Conservation (phyloP, 2,113 vertebrate species). For the Myocastor coypus region DNA sequence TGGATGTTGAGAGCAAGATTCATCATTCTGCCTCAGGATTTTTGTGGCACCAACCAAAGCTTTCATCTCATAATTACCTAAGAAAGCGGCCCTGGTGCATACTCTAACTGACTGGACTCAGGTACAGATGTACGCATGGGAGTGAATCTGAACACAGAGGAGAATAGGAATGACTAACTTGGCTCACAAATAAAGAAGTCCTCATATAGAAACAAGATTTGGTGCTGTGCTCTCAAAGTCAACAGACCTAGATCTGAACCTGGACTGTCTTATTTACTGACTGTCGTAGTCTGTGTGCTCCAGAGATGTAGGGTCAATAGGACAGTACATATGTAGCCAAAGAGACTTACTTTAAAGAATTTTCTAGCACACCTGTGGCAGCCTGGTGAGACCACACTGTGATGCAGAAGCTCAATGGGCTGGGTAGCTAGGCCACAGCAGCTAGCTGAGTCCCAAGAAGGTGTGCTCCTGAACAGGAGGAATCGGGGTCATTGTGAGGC, state of each 20-base stretch:
- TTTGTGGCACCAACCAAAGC: constrained; percentile 24
- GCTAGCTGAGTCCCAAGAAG: neutral
- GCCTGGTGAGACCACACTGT: neutral
- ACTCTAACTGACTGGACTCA: neutral
- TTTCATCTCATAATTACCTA: neutral
- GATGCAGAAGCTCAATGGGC: neutral
- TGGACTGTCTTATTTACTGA: neutral
- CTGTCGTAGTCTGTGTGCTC: neutral
- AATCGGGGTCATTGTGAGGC: neutral
- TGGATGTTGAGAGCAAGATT: constrained; percentile 26
- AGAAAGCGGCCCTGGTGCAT: neutral
- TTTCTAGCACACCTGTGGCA: neutral
- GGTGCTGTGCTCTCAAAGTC: neutral
- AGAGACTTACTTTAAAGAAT: neutral
- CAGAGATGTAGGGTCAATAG: neutral
- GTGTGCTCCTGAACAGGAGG: neutral
- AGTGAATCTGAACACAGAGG: neutral
- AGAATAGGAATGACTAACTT: constrained; percentile 11
- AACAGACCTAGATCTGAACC: neutral
- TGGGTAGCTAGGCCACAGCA: neutral
- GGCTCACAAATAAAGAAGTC: neutral
- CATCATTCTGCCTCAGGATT: constrained; percentile 31
- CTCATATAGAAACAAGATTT: constrained; percentile 41
- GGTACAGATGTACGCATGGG: neutral
- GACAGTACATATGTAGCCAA: neutral